Conservation (phyloP, 2,888 invertebrate genomes). For the Zaprionus bogoriensis region DNA sequence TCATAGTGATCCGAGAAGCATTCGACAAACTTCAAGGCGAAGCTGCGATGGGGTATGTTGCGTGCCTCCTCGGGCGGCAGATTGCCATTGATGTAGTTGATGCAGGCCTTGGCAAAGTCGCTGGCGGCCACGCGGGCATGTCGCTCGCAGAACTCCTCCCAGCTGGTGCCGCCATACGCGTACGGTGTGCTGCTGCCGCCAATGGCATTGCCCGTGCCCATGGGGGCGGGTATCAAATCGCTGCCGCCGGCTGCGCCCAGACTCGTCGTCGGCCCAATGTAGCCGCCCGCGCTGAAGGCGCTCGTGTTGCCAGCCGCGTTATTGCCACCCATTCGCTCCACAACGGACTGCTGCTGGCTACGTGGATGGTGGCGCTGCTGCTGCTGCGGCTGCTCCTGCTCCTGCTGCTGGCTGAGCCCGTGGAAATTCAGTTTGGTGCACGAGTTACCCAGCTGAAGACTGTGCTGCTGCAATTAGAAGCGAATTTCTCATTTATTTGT, state of each 20-base stretch:
- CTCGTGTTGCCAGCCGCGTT: slow-evolving; percentile 68
- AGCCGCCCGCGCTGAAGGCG: slow-evolving; percentile 78
- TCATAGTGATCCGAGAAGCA: slow-evolving; percentile 94
- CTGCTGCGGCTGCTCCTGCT: slow-evolving; percentile 9
- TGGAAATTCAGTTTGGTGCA: slow-evolving; percentile 51
- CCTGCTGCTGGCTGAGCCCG: slow-evolving; percentile 33
- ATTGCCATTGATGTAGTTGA: slow-evolving; percentile 89
- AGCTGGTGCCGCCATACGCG: slow-evolving; percentile 85
- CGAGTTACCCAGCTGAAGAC: slow-evolving; percentile 52
- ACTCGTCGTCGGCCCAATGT: slow-evolving; percentile 78
- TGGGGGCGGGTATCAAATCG: slow-evolving; percentile 77
- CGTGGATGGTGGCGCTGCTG: slow-evolving; percentile 29
- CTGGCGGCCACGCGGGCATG: slow-evolving; percentile 93
- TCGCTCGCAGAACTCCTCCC: slow-evolving; percentile 94
- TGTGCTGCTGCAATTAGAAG: slow-evolving; percentile 18
- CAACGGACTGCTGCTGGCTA: slow-evolving; percentile 42
- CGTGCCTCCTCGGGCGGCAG: slow-evolving; percentile 87
- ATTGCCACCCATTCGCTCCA: slow-evolving; percentile 74
- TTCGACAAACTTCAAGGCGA: slow-evolving; percentile 92
- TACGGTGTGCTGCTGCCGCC: slow-evolving; percentile 44
- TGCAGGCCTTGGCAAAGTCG: slow-evolving; percentile 94
- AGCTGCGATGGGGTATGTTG: slow-evolving; percentile 89
- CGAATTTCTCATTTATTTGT: neutral
- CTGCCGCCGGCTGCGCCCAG: slow-evolving; percentile 63
- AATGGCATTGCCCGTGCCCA: slow-evolving; percentile 60